Evolutionary conservation across 2,888 invertebrate species (phyloP).

Genomic region (Chymomyza procnemis): DNA sequence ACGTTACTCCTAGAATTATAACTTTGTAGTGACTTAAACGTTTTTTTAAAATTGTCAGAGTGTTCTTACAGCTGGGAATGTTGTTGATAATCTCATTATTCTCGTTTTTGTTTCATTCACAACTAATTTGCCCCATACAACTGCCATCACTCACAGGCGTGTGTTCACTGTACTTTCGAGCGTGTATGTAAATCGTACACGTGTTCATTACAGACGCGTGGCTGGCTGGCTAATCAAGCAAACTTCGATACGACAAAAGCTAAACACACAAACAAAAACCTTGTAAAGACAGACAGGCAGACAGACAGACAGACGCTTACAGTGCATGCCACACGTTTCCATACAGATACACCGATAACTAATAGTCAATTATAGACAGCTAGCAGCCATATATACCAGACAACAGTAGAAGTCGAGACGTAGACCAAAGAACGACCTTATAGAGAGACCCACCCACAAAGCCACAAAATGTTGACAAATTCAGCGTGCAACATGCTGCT

Average conservation of each 20-base stretch:
- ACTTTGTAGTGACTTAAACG: too few species aligned
- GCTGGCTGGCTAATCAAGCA: neutral
- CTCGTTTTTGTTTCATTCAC: too few species aligned
- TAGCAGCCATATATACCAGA: conserved; percentile 2
- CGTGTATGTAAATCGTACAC: conserved; percentile 5
- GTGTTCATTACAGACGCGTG: conserved; percentile 22
- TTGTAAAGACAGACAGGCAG: neutral
- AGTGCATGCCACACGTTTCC: neutral
- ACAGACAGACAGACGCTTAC: neutral
- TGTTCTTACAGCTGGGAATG: too few species aligned
- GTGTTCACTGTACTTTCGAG: neutral
- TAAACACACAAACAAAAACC: neutral
- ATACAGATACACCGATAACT: conserved; percentile 49
- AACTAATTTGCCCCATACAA: too few species aligned
- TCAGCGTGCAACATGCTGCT: neutral
- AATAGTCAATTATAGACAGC: conserved; percentile 67
- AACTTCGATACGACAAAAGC: too few species aligned
- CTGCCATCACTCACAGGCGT: neutral
- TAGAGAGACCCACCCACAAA: neutral
- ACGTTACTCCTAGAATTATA: too few species aligned
- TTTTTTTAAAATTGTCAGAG: too few species aligned
- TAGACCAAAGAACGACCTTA: neutral
- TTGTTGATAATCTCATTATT: too few species aligned
- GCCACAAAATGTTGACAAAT: neutral
- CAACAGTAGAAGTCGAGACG: neutral